A percentile compares a stretch with the other conserved stretches of the same genome.
Evolutionary conservation across 2,888 invertebrate genomes (phyloP).

Genomic region (Brachylomia viminalis): DNA sequence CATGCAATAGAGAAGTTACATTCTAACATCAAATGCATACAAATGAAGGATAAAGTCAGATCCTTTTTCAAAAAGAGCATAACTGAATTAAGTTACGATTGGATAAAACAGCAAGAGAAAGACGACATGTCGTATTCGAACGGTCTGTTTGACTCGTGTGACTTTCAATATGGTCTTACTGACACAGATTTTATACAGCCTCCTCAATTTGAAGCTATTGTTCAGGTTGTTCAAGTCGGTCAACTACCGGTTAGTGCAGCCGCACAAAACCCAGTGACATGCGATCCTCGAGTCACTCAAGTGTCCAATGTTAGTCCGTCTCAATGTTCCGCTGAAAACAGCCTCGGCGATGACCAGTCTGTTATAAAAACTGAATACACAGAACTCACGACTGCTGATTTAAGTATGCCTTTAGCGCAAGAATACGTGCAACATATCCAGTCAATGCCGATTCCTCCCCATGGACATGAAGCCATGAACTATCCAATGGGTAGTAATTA

Average conservation of each 20-base stretch:
- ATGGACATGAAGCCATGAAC: constrained; percentile 73
- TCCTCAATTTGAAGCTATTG: constrained; percentile 79
- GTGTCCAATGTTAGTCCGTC: constrained; percentile 86
- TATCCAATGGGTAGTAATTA: constrained; percentile 71
- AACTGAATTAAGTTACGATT: constrained; percentile 75
- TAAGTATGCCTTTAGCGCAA: constrained; percentile 81
- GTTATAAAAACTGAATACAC: constrained; percentile 86
- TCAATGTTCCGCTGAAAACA: constrained; percentile 84
- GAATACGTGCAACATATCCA: constrained; percentile 80
- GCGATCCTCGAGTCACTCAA: constrained; percentile 87
- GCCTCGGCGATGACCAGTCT: constrained; percentile 80
- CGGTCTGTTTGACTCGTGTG: constrained; percentile 35
- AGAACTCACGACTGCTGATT: constrained; percentile 86
- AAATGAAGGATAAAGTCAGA: constrained; percentile 80
- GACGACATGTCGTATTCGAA: constrained; percentile 42
- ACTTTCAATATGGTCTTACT: constrained; percentile 69
- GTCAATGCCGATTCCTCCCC: constrained; percentile 69
- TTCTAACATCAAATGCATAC: constrained; percentile 75
- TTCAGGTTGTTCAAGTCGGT: constrained; percentile 91
- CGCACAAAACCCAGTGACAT: constrained; percentile 87
- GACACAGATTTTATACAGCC: constrained; percentile 91
- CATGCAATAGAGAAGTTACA: constrained; percentile 73
- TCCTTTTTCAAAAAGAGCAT: constrained; percentile 81
- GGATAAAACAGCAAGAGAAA: constrained; percentile 70
- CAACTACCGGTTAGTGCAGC: constrained; percentile 85